These are phyloP conservation scores for Borostomias antarcticus DNA, from an alignment of 2,797 vertebrate species.

Conservation along the genomic window DNA sequence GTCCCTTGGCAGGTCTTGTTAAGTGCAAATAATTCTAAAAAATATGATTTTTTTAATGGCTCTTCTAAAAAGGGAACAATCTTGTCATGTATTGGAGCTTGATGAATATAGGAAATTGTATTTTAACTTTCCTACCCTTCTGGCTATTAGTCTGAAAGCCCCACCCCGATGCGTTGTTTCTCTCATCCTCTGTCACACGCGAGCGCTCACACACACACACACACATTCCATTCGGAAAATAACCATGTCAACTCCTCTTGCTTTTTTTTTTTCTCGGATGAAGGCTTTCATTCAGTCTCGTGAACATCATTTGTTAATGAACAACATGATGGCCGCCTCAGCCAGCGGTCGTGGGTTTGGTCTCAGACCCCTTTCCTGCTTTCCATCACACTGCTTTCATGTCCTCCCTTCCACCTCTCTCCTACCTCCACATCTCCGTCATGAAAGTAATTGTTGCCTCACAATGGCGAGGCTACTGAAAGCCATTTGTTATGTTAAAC, in stretches of 20 bases:
- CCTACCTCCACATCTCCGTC: neutral
- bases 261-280: neutral
- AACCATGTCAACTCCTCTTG: slow-evolving; percentile 3
- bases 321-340: slow-evolving; percentile 30
- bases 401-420: neutral
- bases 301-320: slow-evolving; percentile 48
- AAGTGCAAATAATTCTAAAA: no score
- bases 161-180: no score
- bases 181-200: no score
- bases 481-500: slow-evolving; percentile 66
- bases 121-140: no score
- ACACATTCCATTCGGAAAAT: no score
- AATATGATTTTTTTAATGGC: no score
- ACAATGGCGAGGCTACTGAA: slow-evolving; percentile 42
- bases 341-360: neutral
- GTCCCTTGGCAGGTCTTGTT: no score
- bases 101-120: no score
- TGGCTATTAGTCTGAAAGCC: no score
- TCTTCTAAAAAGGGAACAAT: no score
- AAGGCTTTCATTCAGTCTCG: slow-evolving; percentile 21
- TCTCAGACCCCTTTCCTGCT: neutral
- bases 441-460: slow-evolving; percentile 13
- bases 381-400: neutral
- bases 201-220: no score
- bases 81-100: no score